These are phyloP conservation scores for Cylas formicarius DNA, from an alignment of 1,140 invertebrate species.

Conservation along the genomic window DNA sequence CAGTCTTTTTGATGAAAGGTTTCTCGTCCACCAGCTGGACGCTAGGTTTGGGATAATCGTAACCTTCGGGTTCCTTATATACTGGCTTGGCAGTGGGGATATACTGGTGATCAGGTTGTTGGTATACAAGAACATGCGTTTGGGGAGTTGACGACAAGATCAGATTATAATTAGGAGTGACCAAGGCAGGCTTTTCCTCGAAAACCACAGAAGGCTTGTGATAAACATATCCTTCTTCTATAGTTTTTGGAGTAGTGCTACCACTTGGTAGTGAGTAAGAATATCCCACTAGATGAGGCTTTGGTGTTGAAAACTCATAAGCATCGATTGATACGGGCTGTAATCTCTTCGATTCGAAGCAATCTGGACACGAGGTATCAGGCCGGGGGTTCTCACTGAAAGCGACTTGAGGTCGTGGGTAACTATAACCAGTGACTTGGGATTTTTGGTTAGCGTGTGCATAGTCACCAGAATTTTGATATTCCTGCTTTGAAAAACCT, in stretches of 20 bases:
- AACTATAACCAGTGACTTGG: no score
- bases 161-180: constrained; percentile 12
- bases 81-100: neutral
- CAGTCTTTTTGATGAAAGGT: constrained; percentile 44
- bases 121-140: constrained; percentile 7
- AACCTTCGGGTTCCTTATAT: constrained; percentile 35
- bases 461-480: no score
- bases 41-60: constrained; percentile 43
- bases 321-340: no score
- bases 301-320: no score
- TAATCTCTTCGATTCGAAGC: no score
- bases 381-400: no score
- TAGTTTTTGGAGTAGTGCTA: neutral
- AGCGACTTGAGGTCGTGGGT: no score
- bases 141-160: constrained; percentile 4
- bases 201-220: constrained; percentile 42
- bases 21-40: constrained; percentile 41
- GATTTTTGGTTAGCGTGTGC: no score
- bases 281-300: no score
- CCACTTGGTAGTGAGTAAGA: no score
- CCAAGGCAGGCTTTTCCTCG: constrained; percentile 31
- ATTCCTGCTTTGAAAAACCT: no score
- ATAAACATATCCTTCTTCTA: constrained; percentile 39
- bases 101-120: constrained; percentile 17
- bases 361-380: no score